Base-by-base conservation (phyloP, 2,797 vertebrate species). In the Mus spretus region DNA sequence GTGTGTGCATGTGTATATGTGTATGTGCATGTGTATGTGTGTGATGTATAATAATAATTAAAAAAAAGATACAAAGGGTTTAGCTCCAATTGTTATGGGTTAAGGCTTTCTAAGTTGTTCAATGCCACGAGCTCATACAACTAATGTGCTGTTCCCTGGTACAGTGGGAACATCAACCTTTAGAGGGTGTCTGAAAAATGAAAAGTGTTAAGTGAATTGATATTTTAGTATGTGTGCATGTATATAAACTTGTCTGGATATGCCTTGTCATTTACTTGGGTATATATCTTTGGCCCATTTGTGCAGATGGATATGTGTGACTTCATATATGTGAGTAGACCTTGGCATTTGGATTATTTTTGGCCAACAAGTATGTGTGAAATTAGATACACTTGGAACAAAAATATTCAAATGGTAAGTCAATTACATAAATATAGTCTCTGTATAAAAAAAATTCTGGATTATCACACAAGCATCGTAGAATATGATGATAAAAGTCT, bases 351-450 rank as follows among this genome's bases (percentile, higher is more conserved):
- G 55, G 28, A 90, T 96, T 94, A 91, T 91, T 93, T 96, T 70
- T 81, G 81, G 90, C 67, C 61, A 96, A 96, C 93, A 72, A 72
- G n/a, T 93, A 81, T 53, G 47, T 94, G 91, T 95, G 80, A 97
- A 97, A 93, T 93, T 94, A 97, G 59, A 93, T 44, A 91, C 53
- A 92, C 31, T 83, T 11, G 19, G 47, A 10, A 53, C 85, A 67
- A 95, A 96, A 97, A 94, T 92, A 96, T 53, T 77, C 83, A 97
- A 95, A 96, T 94, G 91, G 57, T 55, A 95, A 96, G 53, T 10
- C 87, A 96, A 79, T 95, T 94, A 94, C 67, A 93, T 97, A 99
- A 98, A 98, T 98, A 96, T 94, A 88, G n/a, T 63, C 90, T 82
- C 50, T 61, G 59, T 1, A 67, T 75, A 19, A 47, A 79, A 50